Base-by-base conservation (phyloP, 2,888 invertebrate genomes). In the Carcina quercana region DNA sequence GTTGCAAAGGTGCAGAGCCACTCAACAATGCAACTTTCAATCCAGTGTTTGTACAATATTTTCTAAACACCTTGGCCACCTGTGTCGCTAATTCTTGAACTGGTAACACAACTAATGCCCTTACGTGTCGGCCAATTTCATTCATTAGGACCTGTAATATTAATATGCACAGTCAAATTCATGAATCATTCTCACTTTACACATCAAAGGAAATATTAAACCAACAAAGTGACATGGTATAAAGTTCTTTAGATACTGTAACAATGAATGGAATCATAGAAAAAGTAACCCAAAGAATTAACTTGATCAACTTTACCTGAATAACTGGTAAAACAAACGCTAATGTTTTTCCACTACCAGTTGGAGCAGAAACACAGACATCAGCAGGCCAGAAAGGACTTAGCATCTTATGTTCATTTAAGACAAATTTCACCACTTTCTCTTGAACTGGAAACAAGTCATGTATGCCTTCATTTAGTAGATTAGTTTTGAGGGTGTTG, bases 271-370 rank as follows among this genome's bases (percentile, higher is more conserved):
- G 15, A 2, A 25, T 6, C 6, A 5, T 7, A 10, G 11, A 24
- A 4, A 20, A 20, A 20, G 3, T 17, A 17, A 5, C 5, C 5
- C 17, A 5, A 17, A 17, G 7, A 5, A 5, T 17, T 22, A 22
- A 22, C 22, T 7, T 7, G 6, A 10, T 3, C 5, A 26, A 13
- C 14, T 8, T 15, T 64, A 90, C 86, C 80, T 96, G 94, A 20
- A 98, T 80, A 27, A 98, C 89, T 5, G 98, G 98, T 40, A 98
- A 74, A 28, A 94, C 95, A 87, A 95, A 98, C 2, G 97, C 92
- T 35, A 98, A 74, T 1, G 98, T 98, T 85, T 98, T 98, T 12
- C 98, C 98, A 83, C 97, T 97, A 11, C 97, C 98, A 2, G 98
- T 98, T 1, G 98, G 97, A 11, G 98, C 97, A 24, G 96, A 97